Evolutionary conservation across 2,113 vertebrate genomes (phyloP).

Genomic region (Megalops atlanticus): DNA sequence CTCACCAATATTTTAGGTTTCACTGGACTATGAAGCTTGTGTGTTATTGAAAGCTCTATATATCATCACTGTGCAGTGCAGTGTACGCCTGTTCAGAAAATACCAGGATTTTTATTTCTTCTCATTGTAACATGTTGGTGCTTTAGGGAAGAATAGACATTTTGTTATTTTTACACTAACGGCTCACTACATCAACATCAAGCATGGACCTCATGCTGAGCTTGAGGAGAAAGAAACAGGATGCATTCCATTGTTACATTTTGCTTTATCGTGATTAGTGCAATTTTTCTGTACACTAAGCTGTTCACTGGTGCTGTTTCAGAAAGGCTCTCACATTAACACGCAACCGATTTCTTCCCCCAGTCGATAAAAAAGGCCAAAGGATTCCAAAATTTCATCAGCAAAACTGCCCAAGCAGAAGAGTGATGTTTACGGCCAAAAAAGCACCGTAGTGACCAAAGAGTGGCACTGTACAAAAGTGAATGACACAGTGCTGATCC

Average conservation of each 20-base stretch:
- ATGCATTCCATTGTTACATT: background rate
- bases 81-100: background rate
- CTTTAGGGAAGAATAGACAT: background rate
- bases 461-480: background rate
- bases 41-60: background rate
- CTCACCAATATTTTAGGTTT: background rate
- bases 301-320: constrained; percentile 5
- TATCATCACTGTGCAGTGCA: background rate
- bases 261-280: background rate
- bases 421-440: background rate
- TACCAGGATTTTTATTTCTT: background rate
- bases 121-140: background rate
- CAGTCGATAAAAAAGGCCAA: background rate
- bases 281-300: background rate
- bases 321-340: background rate
- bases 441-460: background rate
- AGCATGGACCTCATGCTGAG: background rate
- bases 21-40: too few species aligned
- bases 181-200: background rate
- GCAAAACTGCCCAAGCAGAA: background rate
- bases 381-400: constrained; percentile 3
- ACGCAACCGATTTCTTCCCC: background rate
- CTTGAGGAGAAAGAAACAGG: background rate
- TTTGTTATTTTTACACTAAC: background rate
- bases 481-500: background rate